Conservation (phyloP, 1,140 invertebrate species). For the Drosophila virilis region DNA sequence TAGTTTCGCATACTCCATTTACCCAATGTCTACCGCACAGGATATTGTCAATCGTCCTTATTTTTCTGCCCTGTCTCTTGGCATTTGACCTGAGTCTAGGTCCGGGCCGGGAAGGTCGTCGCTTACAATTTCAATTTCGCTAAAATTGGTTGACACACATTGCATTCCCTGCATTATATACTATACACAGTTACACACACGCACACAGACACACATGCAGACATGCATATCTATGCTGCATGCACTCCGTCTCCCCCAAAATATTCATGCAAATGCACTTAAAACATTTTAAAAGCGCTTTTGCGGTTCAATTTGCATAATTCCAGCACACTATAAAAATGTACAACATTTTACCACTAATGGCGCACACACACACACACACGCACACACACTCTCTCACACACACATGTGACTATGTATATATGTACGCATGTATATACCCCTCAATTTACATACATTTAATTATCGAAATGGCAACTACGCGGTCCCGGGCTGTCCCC, state of each 20-base stretch:
- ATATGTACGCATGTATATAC: too few relatives aligned
- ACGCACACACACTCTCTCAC: constrained; percentile 20
- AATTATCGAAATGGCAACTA: constrained; percentile 77
- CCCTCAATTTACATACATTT: constrained; percentile 64
- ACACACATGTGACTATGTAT: constrained; percentile 5
- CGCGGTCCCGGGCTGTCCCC: constrained; percentile 4
- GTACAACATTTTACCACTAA: constrained; percentile 82
- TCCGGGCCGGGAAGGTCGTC: constrained; percentile 56
- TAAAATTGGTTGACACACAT: constrained; percentile 81
- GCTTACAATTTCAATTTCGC: constrained; percentile 77
- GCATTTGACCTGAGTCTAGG: constrained; percentile 43
- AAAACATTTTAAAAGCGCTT: constrained; percentile 83
- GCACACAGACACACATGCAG: constrained; percentile 13
- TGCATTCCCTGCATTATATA: constrained; percentile 34
- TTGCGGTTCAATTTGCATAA: constrained; percentile 82
- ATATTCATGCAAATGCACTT: constrained; percentile 81
- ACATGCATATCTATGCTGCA: constrained; percentile 9
- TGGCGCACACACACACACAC: constrained; percentile 56
- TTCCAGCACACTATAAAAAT: constrained; percentile 81
- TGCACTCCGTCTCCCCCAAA: constrained; percentile 51
- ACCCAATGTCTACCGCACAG: not conserved
- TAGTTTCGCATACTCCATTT: not conserved
- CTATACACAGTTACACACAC: constrained; percentile 10
- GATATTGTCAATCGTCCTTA: constrained; percentile 10
- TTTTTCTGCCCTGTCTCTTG: constrained; percentile 11